A percentile compares a stretch with the other conserved stretches of the same genome.
Conservation (phyloP, 2,797 vertebrate species). For the Periparus ater region DNA sequence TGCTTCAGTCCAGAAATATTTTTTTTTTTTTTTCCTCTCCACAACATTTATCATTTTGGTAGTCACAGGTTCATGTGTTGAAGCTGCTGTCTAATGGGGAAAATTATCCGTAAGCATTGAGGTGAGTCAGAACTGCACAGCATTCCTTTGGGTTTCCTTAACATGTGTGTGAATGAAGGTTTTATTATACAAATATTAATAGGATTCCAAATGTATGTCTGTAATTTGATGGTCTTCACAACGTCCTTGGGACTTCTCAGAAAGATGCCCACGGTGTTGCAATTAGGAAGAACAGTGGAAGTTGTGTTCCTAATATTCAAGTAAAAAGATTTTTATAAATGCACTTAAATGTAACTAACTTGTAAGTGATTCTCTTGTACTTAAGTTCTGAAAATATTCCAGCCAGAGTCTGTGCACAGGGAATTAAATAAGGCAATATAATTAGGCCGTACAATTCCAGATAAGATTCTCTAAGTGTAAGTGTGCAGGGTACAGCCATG, state of each 20-base stretch:
- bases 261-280: neutral
- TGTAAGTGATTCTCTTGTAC: neutral
- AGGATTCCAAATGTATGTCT: neutral
- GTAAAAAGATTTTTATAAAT: neutral
- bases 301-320: neutral
- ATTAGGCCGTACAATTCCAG: neutral
- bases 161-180: neutral
- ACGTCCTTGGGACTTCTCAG: neutral
- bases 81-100: neutral
- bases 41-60: neutral
- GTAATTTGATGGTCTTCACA: neutral
- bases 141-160: constrained; percentile 2
- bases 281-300: neutral
- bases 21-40: neutral
- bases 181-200: constrained; percentile 13
- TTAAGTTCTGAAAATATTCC: neutral
- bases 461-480: neutral
- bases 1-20: neutral
- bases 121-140: neutral
- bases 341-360: neutral
- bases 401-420: neutral
- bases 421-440: neutral
- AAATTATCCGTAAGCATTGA: neutral
- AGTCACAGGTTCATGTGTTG: neutral
- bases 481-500: neutral